A percentile compares a stretch with the other conserved stretches of the same genome.
phyloP scores from a whole-genome alignment of 2,888 invertebrate species.

The Latrodectus elegans region DNA sequence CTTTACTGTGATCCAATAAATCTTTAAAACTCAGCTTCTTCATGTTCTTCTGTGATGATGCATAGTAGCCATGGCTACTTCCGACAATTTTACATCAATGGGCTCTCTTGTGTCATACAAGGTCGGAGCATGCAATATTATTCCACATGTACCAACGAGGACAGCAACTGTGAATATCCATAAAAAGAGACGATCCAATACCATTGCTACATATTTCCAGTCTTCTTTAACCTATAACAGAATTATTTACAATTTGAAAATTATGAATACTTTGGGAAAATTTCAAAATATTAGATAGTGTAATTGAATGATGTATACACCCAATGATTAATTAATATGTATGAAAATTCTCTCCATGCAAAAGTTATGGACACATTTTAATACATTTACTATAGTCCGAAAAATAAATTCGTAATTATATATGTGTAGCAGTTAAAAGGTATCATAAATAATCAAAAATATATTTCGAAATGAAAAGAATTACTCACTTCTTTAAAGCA shows the following conservation, averaged over 20 bases:
- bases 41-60: conserved; percentile 57
- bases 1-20: background rate
- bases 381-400: no score
- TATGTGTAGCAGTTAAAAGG: no score
- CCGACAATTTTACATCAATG: conserved; percentile 85
- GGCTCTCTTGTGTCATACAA: conserved; percentile 89
- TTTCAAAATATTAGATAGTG: no score
- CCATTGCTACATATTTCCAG: conserved; percentile 79
- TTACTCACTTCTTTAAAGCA: no score
- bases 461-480: no score
- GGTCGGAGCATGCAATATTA: conserved; percentile 91
- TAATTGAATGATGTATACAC: no score
- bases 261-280: no score
- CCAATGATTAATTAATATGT: no score
- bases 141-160: conserved; percentile 76
- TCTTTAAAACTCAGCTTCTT: conserved; percentile 16
- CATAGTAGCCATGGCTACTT: conserved; percentile 68
- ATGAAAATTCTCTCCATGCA: no score
- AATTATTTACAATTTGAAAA: background rate
- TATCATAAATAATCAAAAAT: no score
- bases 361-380: no score
- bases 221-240: conserved; percentile 74
- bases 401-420: no score
- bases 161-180: conserved; percentile 78
- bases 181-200: conserved; percentile 78